These are phyloP conservation scores for Liasis olivaceus DNA, from an alignment of 2,797 vertebrate genomes.

Conservation along the genomic window DNA sequence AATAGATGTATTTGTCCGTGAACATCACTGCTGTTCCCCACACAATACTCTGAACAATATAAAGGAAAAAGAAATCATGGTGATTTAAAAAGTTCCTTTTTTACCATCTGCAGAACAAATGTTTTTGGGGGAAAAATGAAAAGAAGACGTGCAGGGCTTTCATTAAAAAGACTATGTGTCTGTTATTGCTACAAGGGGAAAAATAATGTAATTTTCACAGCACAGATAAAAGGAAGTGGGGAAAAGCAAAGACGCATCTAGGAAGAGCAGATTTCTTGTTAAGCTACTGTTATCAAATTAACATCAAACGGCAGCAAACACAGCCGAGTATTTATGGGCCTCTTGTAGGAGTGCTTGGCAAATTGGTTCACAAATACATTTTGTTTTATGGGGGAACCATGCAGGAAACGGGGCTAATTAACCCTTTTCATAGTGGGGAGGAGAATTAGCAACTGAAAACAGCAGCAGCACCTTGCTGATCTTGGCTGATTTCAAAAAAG, in stretches of 20 bases:
- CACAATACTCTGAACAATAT: no score
- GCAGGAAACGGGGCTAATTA: constrained; percentile 65
- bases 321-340: constrained; percentile 64
- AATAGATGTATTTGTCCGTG: not conserved
- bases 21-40: not conserved
- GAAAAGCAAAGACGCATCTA: constrained; percentile 54
- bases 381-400: constrained; percentile 64
- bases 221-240: constrained; percentile 68
- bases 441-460: constrained; percentile 51
- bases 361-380: constrained; percentile 67
- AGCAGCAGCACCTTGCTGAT: not conserved
- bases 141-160: constrained; percentile 67
- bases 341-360: constrained; percentile 45
- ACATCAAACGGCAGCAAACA: constrained; percentile 72
- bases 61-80: not conserved
- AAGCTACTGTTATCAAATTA: constrained; percentile 68
- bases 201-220: constrained; percentile 68
- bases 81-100: constrained; percentile 12
- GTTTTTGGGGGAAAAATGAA: constrained; percentile 44
- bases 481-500: no score
- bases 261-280: constrained; percentile 69
- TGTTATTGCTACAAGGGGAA: constrained; percentile 68
- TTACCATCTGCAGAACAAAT: constrained; percentile 42
- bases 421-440: constrained; percentile 60
- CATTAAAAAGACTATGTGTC: constrained; percentile 61